These are phyloP conservation scores for Holothuria glaberrima DNA, from an alignment of 35 echinoderm and acorn worm genomes.

Conservation along the genomic window DNA sequence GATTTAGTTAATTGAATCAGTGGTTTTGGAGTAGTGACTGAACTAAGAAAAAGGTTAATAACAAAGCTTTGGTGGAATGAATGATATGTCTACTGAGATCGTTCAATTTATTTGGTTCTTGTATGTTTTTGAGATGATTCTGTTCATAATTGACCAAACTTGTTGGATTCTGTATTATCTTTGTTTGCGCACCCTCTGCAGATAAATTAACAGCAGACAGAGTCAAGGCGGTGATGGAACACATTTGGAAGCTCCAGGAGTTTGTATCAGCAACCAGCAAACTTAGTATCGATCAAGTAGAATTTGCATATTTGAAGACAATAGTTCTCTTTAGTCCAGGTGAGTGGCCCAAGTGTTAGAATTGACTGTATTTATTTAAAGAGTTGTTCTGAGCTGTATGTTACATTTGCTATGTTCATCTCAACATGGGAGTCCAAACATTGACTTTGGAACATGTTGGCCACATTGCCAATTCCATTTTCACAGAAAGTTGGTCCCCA, in stretches of 20 bases:
- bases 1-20: too few species aligned
- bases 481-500: too few species aligned
- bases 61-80: too few species aligned
- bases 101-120: neutral
- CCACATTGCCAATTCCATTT: too few species aligned
- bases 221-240: slow-evolving; percentile 98
- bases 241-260: slow-evolving; percentile 99
- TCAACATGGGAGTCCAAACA: too few species aligned
- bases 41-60: too few species aligned
- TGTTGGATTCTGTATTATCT: neutral
- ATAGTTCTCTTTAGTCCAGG: slow-evolving; percentile 97
- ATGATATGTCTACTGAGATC: too few species aligned
- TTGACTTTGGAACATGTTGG: too few species aligned
- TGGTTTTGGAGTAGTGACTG: too few species aligned
- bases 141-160: neutral
- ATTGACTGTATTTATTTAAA: too few species aligned
- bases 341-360: slow-evolving; percentile 25
- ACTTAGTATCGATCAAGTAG: slow-evolving; percentile 73
- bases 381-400: too few species aligned
- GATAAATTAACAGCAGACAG: slow-evolving; percentile 99
- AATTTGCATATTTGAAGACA: slow-evolving; percentile 98
- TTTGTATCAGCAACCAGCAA: slow-evolving; percentile 89
- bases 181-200: slow-evolving; percentile 26
- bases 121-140: neutral
- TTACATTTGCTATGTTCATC: too few species aligned